Evolutionary conservation across 2,888 invertebrate species (phyloP).

Genomic region (Heliconius sara): DNA sequence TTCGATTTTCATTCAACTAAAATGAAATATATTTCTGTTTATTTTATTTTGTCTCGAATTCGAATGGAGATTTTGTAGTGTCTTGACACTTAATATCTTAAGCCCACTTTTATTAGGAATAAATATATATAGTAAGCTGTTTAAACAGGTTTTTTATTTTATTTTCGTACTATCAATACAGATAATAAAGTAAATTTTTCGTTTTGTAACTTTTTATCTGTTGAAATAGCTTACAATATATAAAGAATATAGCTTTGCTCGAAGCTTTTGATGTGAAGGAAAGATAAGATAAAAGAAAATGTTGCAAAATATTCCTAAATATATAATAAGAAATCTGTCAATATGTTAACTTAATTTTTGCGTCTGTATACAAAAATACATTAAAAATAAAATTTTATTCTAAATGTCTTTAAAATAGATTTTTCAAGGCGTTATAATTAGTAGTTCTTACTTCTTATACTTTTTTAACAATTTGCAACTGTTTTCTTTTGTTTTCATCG

Average conservation of each 20-base stretch:
- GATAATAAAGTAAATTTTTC: neutral
- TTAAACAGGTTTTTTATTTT: slow-evolving; percentile 2
- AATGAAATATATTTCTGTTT: too few species aligned
- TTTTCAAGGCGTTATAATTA: neutral
- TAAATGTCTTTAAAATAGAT: neutral
- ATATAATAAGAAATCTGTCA: neutral
- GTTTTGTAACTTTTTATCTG: neutral
- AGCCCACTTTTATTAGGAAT: slow-evolving; percentile 8
- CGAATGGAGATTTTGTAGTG: neutral
- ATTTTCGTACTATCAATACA: neutral
- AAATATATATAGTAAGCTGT: neutral
- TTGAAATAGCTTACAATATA: neutral
- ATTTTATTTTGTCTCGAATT: too few species aligned
- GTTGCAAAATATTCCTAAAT: slow-evolving; percentile 1
- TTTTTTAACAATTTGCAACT: neutral
- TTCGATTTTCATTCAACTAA: neutral
- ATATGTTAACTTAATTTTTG: neutral
- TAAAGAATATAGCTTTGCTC: slow-evolving; percentile 6
- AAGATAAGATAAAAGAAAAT: neutral
- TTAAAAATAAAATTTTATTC: neutral
- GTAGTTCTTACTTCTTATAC: neutral
- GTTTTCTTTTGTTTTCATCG: slow-evolving; percentile 2
- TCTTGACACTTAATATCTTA: neutral
- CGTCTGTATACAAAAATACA: neutral
- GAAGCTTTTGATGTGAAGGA: slow-evolving; percentile 18